Evolutionary conservation across 2,113 vertebrate species (phyloP).

Genomic region (Plecotus auritus): DNA sequence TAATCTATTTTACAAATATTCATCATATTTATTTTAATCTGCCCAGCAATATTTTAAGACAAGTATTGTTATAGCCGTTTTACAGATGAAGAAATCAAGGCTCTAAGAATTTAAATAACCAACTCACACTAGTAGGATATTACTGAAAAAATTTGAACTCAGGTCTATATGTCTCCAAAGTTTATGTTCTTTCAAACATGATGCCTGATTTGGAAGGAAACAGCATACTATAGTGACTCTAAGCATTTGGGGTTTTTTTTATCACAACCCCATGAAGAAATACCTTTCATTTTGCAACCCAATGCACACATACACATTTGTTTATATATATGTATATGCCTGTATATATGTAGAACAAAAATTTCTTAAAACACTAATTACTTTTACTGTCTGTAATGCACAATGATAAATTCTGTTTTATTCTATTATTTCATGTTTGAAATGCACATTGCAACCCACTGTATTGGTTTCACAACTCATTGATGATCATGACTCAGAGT

Average conservation of each 20-base stretch:
- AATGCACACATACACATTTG: background rate
- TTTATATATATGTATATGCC: background rate
- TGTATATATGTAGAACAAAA: background rate
- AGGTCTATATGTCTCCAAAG: background rate
- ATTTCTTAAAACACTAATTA: background rate
- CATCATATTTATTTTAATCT: background rate
- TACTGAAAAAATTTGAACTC: background rate
- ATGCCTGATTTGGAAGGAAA: background rate
- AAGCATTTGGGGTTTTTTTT: background rate
- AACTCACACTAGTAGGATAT: background rate
- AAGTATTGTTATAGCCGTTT: background rate
- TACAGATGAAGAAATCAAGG: background rate
- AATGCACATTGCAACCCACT: background rate
- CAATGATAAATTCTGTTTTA: background rate
- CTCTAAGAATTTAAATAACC: background rate
- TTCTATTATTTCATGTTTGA: slow-evolving; percentile 17
- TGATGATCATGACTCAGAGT: background rate
- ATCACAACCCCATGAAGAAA: background rate
- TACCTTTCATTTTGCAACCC: background rate
- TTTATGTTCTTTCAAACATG: background rate
- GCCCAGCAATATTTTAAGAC: background rate
- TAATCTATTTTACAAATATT: background rate
- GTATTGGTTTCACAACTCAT: background rate
- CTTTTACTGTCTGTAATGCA: background rate
- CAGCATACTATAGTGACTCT: background rate